These are phyloP conservation scores for Eriocheir sinensis DNA, from an alignment of 1,140 invertebrate species.

Conservation along the genomic window DNA sequence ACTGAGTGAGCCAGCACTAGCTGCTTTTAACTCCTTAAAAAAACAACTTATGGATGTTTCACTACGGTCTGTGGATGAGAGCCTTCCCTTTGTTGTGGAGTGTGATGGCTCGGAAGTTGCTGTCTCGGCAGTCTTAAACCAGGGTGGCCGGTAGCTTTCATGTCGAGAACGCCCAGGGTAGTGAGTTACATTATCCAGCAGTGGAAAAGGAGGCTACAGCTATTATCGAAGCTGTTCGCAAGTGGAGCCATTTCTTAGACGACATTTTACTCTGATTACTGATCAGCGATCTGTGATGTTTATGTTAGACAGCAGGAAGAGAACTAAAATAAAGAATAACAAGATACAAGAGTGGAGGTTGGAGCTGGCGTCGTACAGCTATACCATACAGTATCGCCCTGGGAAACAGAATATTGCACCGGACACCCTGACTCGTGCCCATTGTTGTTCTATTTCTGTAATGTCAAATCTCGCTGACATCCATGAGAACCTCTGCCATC, in stretches of 20 bases:
- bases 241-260: conserved; percentile 46
- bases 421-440: conserved; percentile 45
- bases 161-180: conserved; percentile 58
- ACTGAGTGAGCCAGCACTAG: too few species aligned
- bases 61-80: conserved; percentile 40
- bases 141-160: conserved; percentile 74
- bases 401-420: conserved; percentile 66
- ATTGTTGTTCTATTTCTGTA: conserved; percentile 32
- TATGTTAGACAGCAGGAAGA: conserved; percentile 45
- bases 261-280: conserved; percentile 37
- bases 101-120: conserved; percentile 73
- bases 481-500: conserved; percentile 79
- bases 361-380: conserved; percentile 40
- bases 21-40: conserved; percentile 34
- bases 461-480: conserved; percentile 54
- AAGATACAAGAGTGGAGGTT: conserved; percentile 61
- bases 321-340: conserved; percentile 58
- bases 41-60: not conserved
- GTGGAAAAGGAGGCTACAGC: conserved; percentile 60
- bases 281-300: conserved; percentile 29
- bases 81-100: conserved; percentile 48
- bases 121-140: conserved; percentile 70
- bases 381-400: conserved; percentile 53
- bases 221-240: conserved; percentile 55
- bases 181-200: conserved; percentile 37